A percentile compares a stretch with the other conserved stretches of the same genome.
phyloP scores from a whole-genome alignment of 2,888 invertebrate genomes.

The Drosophila niveifrons region DNA sequence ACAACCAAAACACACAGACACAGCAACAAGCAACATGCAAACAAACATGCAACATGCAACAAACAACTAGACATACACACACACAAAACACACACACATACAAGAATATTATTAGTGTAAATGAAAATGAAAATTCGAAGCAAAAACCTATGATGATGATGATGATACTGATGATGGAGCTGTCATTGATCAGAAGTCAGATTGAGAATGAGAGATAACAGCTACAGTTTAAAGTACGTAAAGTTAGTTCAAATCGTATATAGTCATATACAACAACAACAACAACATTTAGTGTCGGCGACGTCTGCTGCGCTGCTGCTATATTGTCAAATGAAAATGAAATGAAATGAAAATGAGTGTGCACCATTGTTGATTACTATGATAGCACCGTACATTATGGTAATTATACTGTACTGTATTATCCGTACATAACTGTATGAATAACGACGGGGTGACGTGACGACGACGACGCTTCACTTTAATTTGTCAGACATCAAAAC shows the following conservation, averaged over 20 bases:
- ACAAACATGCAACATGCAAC: conserved; percentile 33
- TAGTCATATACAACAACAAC: conserved; percentile 28
- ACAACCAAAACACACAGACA: conserved; percentile 68
- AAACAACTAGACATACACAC: conserved; percentile 65
- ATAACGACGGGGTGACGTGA: conserved; percentile 19
- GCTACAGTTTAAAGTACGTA: conserved; percentile 58
- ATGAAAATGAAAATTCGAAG: conserved; percentile 55
- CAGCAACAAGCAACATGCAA: conserved; percentile 30
- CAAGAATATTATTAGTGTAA: conserved; percentile 76
- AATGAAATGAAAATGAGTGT: conserved; percentile 25
- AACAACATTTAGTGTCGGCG: conserved; percentile 23
- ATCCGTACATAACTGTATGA: conserved; percentile 30
- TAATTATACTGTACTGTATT: conserved; percentile 45
- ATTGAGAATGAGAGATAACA: conserved; percentile 52
- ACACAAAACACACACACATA: conserved; percentile 57
- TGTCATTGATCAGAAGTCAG: conserved; percentile 65
- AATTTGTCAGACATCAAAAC: conserved; percentile 37
- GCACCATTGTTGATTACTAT: conserved; percentile 43
- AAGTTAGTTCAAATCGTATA: conserved; percentile 65
- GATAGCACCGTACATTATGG: conserved; percentile 39
- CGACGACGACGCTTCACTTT: conserved; percentile 27
- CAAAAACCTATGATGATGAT: conserved; percentile 40
- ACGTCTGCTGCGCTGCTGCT: conserved; percentile 11
- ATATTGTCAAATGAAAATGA: conserved; percentile 27
- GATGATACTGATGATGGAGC: conserved; percentile 17